Conservation (phyloP, 2,113 vertebrate genomes). For the Pelecanoides urinatrix region DNA sequence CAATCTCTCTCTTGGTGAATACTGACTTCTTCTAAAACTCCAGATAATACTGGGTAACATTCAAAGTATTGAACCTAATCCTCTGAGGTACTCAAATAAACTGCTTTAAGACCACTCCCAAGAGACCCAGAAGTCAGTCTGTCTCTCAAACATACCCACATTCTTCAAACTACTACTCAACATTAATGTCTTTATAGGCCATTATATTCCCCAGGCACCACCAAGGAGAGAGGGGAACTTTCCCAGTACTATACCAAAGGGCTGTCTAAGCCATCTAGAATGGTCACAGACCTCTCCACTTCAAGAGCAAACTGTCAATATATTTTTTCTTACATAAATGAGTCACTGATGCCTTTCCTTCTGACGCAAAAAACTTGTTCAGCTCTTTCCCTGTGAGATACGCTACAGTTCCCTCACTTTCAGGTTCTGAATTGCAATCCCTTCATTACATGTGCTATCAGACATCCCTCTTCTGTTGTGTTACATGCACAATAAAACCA, state of each 20-base stretch:
- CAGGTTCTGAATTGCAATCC: background rate
- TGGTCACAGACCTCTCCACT: background rate
- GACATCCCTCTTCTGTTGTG: background rate
- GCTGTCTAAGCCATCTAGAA: background rate
- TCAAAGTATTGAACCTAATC: background rate
- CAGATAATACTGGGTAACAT: background rate
- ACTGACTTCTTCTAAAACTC: background rate
- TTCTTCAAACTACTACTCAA: background rate
- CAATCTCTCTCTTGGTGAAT: background rate
- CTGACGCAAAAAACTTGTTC: background rate
- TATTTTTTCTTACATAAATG: background rate
- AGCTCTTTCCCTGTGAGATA: background rate
- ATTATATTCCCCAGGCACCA: background rate
- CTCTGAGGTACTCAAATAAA: background rate
- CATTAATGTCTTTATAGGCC: background rate
- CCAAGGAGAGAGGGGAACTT: background rate
- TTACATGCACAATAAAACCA: background rate
- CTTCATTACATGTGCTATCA: background rate
- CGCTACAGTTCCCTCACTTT: background rate
- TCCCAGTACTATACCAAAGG: background rate
- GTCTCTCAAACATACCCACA: background rate
- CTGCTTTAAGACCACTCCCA: background rate
- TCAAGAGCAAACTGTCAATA: background rate
- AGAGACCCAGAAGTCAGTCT: background rate
- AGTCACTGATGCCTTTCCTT: background rate